phyloP scores from a whole-genome alignment of 2,113 vertebrate genomes.

The Otis tarda region DNA sequence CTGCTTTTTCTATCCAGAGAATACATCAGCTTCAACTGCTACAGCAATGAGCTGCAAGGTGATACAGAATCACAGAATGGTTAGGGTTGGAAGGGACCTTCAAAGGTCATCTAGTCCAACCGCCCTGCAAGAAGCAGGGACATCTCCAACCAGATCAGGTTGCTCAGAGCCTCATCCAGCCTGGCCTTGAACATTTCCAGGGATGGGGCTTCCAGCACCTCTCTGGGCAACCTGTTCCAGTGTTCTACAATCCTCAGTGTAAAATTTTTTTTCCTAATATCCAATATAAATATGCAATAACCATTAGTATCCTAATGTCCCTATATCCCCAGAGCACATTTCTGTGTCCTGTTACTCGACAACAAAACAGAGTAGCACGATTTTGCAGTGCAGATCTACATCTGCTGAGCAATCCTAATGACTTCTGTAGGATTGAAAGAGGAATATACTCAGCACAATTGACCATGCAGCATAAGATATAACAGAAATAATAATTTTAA shows the following conservation, averaged over 20 bases:
- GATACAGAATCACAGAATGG: background rate
- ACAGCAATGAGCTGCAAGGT: background rate
- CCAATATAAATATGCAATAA: background rate
- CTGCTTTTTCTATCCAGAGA: background rate
- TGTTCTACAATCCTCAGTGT: too few species aligned
- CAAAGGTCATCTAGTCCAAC: too few species aligned
- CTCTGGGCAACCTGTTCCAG: too few species aligned
- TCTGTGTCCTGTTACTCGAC: too few species aligned
- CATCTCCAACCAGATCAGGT: too few species aligned
- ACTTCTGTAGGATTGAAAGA: background rate
- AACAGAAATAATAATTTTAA: background rate
- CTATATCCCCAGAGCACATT: accelerated
- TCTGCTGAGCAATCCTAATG: background rate
- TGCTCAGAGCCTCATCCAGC: too few species aligned
- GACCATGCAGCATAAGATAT: background rate
- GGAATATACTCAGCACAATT: background rate
- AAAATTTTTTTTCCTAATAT: too few species aligned
- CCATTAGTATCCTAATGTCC: background rate
- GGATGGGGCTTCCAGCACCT: too few species aligned
- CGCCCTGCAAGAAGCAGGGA: too few species aligned
- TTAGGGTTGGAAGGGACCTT: too few species aligned
- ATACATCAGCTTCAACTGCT: background rate
- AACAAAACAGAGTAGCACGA: background rate
- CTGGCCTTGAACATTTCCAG: too few species aligned
- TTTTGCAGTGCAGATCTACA: background rate